A percentile compares a stretch with the other conserved stretches of the same genome.
These are phyloP conservation scores for Tetragnatha versicolor DNA, from an alignment of 1,140 invertebrate genomes.

Conservation along the genomic window DNA sequence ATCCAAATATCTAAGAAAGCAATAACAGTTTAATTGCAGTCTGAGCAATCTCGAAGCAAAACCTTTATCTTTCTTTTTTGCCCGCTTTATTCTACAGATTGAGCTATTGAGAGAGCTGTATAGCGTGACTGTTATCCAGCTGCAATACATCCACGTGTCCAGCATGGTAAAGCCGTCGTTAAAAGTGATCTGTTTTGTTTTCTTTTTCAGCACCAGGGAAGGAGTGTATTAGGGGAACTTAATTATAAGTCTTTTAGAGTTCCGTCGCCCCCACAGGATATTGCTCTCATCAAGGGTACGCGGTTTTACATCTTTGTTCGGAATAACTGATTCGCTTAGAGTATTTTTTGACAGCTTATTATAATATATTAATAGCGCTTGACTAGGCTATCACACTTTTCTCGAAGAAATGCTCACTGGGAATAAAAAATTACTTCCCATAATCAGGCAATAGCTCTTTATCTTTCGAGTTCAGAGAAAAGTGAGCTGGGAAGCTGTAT, in stretches of 20 bases:
- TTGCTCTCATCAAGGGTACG: slow-evolving; percentile 40
- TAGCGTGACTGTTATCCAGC: slow-evolving; percentile 26
- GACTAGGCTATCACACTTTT: too few species aligned
- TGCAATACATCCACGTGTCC: neutral
- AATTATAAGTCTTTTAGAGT: slow-evolving; percentile 35
- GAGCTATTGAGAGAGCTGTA: neutral
- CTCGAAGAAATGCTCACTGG: too few species aligned
- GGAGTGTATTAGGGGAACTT: slow-evolving; percentile 18
- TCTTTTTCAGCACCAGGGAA: slow-evolving; percentile 1
- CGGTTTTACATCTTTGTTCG: slow-evolving; percentile 43
- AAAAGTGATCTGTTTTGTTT: slow-evolving; percentile 37
- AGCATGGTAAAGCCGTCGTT: slow-evolving; percentile 23
- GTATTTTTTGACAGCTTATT: slow-evolving; percentile 38
- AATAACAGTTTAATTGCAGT: too few species aligned
- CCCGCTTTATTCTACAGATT: too few species aligned
- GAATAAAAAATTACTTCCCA: too few species aligned
- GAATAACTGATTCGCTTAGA: slow-evolving; percentile 8
- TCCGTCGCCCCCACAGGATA: slow-evolving; percentile 36
- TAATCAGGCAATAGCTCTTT: too few species aligned
- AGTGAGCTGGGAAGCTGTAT: too few species aligned
- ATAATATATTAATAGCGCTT: slow-evolving; percentile 41
- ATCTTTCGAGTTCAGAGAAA: too few species aligned
- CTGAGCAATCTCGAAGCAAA: too few species aligned
- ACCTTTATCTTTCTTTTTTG: too few species aligned
- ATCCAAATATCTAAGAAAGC: too few species aligned